Conservation (phyloP, 2,113 vertebrate genomes). For the Antechinus stuartii region DNA sequence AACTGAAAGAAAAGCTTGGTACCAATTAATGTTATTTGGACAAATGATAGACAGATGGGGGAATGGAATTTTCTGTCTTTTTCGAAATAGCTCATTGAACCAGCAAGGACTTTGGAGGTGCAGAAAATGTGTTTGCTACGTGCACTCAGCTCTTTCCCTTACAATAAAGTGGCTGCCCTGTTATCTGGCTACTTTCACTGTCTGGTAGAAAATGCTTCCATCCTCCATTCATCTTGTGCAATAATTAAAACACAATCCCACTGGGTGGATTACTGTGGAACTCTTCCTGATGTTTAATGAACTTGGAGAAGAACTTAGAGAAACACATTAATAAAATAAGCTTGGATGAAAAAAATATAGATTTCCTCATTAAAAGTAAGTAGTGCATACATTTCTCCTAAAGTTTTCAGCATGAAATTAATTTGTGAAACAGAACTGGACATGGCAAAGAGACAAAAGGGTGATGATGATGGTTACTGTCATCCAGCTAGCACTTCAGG, state of each 20-base stretch:
- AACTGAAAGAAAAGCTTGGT: conserved; percentile 49
- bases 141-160: conserved; percentile 62
- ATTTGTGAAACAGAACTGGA: neutral
- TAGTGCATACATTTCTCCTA: neutral
- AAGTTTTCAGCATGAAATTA: neutral
- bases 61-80: conserved; percentile 43
- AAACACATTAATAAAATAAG: neutral
- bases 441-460: neutral
- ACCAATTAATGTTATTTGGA: conserved; percentile 7
- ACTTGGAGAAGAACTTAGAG: neutral
- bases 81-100: conserved; percentile 41
- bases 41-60: conserved; percentile 39
- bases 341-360: conserved; percentile 44
- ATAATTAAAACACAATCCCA: conserved; percentile 25
- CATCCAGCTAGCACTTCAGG: neutral
- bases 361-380: conserved; percentile 18
- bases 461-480: neutral
- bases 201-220: conserved; percentile 17
- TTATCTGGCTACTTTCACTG: neutral
- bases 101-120: neutral
- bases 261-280: neutral
- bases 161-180: conserved; percentile 21
- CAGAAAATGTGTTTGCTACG: neutral
- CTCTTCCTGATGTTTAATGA: conserved; percentile 18
- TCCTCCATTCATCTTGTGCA: conserved; percentile 39